These are phyloP conservation scores for Temnothorax rugatulus DNA, from an alignment of 2,888 invertebrate species.

Conservation along the genomic window DNA sequence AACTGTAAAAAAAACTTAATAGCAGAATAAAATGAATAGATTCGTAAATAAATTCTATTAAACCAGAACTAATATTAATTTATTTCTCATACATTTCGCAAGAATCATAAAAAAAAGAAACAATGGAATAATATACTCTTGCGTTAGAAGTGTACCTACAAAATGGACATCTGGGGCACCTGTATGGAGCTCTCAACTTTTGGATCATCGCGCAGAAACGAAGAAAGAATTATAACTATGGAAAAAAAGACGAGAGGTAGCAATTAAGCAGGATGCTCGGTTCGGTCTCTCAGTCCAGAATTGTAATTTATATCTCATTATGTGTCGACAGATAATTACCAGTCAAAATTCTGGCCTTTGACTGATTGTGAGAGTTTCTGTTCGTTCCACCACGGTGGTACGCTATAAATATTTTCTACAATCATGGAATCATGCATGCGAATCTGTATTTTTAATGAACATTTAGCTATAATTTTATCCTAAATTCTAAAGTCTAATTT, in stretches of 20 bases:
- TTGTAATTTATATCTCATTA: slow-evolving; percentile 33
- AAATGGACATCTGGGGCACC: background rate
- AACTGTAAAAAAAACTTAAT: background rate
- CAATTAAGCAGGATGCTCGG: background rate
- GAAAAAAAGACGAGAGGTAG: background rate
- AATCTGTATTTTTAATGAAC: background rate
- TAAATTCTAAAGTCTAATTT: background rate
- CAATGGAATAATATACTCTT: background rate
- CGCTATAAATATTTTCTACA: background rate
- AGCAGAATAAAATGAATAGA: background rate
- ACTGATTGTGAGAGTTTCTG: background rate
- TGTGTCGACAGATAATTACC: background rate
- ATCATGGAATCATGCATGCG: background rate
- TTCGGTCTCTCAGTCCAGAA: background rate
- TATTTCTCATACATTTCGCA: background rate
- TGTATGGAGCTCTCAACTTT: background rate
- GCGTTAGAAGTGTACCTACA: background rate
- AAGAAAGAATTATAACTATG: slow-evolving; percentile 14
- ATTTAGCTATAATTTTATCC: slow-evolving; percentile 2
- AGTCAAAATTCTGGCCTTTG: background rate
- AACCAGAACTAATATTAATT: background rate
- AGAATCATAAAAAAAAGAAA: background rate
- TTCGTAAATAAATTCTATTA: background rate
- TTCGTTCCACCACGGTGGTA: background rate
- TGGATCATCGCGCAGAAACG: background rate